Conservation (phyloP, 2,113 vertebrate genomes). For the human region GRCh38 chr4:173599501-173600000, state of each 20-base stretch:
- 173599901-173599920: background rate
- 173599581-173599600: background rate
- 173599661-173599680: background rate
- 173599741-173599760: background rate
- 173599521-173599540: background rate
- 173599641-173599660: background rate
- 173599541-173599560: background rate
- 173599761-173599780: slow-evolving; percentile 13
- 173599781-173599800: background rate
- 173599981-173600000: background rate
- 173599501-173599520: background rate
- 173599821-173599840: background rate
- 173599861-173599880: background rate
- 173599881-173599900: slow-evolving; percentile 36
- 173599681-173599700: background rate
- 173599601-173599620: background rate
- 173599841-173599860: background rate
- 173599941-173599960: slow-evolving; percentile 22
- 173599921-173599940: background rate
- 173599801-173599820: background rate
- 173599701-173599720: background rate
- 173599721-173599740: background rate
- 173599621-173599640: background rate
- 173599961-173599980: slow-evolving; percentile 34
- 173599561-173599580: slow-evolving; percentile 3